Percentiles rank a stretch among this genome's conserved stretches.
phyloP scores from a whole-genome alignment of 2,797 vertebrate genomes.

The Pelodytes ibericus region DNA sequence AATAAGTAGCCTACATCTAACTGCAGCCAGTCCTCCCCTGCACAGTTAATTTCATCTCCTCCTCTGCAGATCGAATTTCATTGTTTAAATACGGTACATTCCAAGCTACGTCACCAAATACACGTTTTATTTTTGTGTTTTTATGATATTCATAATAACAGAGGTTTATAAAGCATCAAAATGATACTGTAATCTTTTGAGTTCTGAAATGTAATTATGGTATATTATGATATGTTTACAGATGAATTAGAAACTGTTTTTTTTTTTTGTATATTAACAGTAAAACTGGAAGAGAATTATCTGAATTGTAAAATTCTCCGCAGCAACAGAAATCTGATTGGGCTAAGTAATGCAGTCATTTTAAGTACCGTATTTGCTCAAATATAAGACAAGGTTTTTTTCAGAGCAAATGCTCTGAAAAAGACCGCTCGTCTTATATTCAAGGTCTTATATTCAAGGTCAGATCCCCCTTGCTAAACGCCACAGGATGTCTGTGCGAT shows the following conservation, averaged over 20 bases:
- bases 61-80: no score
- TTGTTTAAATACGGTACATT: no score
- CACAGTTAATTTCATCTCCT: no score
- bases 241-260: not conserved
- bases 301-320: slow-evolving; percentile 10
- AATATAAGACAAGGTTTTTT: no score
- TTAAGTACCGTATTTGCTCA: no score
- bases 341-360: slow-evolving; percentile 22
- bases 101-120: not conserved
- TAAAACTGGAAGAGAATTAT: slow-evolving; percentile 14
- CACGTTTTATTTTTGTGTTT: not conserved
- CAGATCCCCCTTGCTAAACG: no score
- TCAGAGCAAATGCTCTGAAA: no score
- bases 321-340: not conserved
- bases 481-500: no score
- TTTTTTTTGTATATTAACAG: not conserved
- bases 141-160: slow-evolving; percentile 2
- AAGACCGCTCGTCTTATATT: no score
- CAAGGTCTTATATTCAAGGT: no score
- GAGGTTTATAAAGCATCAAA: not conserved
- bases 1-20: no score
- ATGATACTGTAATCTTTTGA: slow-evolving; percentile 16
- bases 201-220: slow-evolving; percentile 16
- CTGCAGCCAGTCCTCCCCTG: no score
- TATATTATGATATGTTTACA: slow-evolving; percentile 1